Base-by-base conservation (phyloP, 1,140 invertebrate genomes). In the Atopsyche davidsoni region DNA sequence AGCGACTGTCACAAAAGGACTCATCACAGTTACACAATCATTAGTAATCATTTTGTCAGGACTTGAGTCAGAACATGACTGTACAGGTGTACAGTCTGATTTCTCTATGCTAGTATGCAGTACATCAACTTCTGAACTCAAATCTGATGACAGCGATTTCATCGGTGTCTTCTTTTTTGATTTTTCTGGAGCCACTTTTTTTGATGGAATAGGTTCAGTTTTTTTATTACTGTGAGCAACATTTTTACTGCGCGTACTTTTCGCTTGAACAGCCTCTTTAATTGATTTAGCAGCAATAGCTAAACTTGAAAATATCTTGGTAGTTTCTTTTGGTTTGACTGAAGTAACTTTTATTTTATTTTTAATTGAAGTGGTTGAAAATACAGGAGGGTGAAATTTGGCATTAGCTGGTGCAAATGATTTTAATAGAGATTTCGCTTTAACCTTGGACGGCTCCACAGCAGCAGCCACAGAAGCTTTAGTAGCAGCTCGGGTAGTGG, bases 1-100 rank as follows among this genome's bases (percentile, higher is more conserved):
- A 2, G 60, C 55, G 1, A 66, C 58, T 2, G 60, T 58, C 11
- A 73, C 69, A 43, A 61, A 67, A 0, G 71, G 69, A 46, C 62
- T 66, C 2, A 64, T 31, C 19, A 49, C 25, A 9, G 35, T 7
- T 17, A 43, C 6, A 23, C 47, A n/a, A n/a, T n/a, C n/a, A n/a
- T n/a, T n/a, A n/a, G n/a, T n/a, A n/a, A n/a, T n/a, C n/a, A n/a
- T n/a, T n/a, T n/a, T n/a, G n/a, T n/a, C n/a, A n/a, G n/a, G n/a
- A n/a, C n/a, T n/a, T n/a, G n/a, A n/a, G n/a, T n/a, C n/a, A n/a
- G n/a, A n/a, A n/a, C n/a, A n/a, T n/a, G n/a, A n/a, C n/a, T n/a
- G n/a, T n/a, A n/a, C n/a, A n/a, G n/a, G n/a, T n/a, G n/a, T n/a
- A n/a, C n/a, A n/a, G n/a, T n/a, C n/a, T n/a, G n/a, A n/a, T n/a